Evolutionary conservation across 2,113 vertebrate species (phyloP).

Genomic region (Chaetorhynchus papuensis): DNA sequence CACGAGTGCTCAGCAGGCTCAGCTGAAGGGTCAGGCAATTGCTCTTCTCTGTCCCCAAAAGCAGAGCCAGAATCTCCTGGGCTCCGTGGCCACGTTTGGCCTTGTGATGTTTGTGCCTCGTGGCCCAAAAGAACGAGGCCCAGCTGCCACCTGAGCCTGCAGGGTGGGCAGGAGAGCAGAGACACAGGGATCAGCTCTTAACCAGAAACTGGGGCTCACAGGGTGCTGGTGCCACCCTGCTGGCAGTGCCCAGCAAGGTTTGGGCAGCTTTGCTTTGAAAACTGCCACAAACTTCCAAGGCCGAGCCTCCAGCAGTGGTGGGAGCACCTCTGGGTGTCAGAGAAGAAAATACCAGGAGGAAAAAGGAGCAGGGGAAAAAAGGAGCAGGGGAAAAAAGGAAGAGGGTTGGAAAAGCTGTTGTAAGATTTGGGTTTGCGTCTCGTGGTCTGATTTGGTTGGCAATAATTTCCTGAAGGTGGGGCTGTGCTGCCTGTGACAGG

Average conservation of each 20-base stretch:
- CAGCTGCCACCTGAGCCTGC: not conserved
- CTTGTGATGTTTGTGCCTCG: not conserved
- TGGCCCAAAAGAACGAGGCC: not conserved
- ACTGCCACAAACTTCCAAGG: no score
- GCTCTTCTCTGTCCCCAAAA: not conserved
- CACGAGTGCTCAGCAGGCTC: not conserved
- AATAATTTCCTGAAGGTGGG: not conserved
- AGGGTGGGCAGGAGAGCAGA: not conserved
- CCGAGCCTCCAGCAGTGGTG: not conserved
- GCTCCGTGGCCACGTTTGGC: not conserved
- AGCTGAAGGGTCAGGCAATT: not conserved
- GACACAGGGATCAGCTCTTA: not conserved
- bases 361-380: no score
- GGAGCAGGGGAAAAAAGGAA: rapidly evolving
- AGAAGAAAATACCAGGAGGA: no score
- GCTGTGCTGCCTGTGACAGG: not conserved
- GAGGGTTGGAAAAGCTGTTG: not conserved
- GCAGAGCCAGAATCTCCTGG: not conserved
- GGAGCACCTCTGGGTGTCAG: not conserved
- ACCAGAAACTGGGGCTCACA: not conserved
- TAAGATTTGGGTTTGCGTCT: not conserved
- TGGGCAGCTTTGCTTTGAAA: not conserved
- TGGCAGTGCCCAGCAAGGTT: not conserved
- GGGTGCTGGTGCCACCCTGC: not conserved
- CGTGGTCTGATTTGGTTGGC: rapidly evolving